Conservation (phyloP, 2,113 vertebrate genomes). For the Lepus europaeus region DNA sequence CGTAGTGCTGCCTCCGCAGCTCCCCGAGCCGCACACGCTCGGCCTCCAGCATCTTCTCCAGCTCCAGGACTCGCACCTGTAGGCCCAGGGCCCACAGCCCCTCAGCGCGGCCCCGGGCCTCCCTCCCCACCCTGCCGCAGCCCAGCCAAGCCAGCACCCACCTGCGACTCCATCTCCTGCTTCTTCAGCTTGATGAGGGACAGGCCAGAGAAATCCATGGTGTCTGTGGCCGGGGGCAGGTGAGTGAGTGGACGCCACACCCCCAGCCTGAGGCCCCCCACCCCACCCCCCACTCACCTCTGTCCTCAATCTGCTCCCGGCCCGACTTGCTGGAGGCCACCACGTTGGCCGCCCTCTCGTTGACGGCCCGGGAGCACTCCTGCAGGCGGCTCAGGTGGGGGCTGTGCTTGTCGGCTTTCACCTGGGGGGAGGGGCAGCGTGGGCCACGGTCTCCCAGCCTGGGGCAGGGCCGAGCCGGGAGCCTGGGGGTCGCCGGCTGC, state of each 20-base stretch:
- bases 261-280: fast-evolving
- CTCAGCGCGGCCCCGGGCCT: not conserved
- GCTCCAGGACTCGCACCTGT: conserved; percentile 97
- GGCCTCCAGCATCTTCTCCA: conserved; percentile 93
- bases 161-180: conserved; percentile 99
- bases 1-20: conserved; percentile 96
- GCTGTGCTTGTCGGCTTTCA: conserved; percentile 95
- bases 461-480: fast-evolving
- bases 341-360: conserved; percentile 95
- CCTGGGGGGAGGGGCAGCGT: conserved; percentile 84
- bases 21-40: conserved; percentile 95
- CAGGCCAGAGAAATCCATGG: conserved; percentile 98
- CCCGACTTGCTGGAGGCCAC: conserved; percentile 96
- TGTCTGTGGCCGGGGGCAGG: conserved; percentile 86
- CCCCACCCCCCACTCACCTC: conserved; percentile 85
- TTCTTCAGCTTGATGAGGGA: conserved; percentile 97
- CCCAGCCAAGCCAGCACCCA: not conserved
- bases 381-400: conserved; percentile 92
- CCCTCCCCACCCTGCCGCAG: fast-evolving
- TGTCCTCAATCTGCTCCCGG: conserved; percentile 95
- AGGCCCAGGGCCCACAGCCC: no score
- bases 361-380: conserved; percentile 95
- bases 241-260: not conserved
- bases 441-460: not conserved
- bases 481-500: fast-evolving